Conservation (phyloP, 2,888 invertebrate genomes). For the Lepidocyrtinus sp. region DNA sequence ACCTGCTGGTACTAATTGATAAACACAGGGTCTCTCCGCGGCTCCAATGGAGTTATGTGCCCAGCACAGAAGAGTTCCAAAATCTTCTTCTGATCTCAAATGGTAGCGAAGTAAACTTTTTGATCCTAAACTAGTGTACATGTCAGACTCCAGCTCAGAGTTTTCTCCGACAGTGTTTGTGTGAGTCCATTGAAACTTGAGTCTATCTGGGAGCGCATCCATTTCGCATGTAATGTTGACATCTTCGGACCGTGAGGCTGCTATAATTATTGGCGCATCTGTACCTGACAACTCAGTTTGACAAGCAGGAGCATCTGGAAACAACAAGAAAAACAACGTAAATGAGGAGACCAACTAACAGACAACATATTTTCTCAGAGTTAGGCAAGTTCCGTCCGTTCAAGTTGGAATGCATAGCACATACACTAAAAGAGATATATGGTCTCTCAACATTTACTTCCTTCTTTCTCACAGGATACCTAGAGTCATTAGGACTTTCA, state of each 20-base stretch:
- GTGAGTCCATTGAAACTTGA: conserved; percentile 70
- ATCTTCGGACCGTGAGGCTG: conserved; percentile 68
- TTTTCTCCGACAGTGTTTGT: conserved; percentile 69
- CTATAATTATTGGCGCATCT: conserved; percentile 69
- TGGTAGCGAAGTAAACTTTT: conserved; percentile 70
- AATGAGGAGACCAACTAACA: conserved; percentile 54
- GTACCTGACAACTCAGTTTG: conserved; percentile 69
- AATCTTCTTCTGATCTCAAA: conserved; percentile 70
- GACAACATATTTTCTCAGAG: conserved; percentile 32
- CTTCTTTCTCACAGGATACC: not conserved
- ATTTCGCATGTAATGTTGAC: conserved; percentile 70
- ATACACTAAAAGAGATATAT: conserved; percentile 3
- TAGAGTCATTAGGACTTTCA: conserved; percentile 5
- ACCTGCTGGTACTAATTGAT: conserved; percentile 70
- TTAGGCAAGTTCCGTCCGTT: too few relatives aligned
- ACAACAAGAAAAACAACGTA: conserved; percentile 58
- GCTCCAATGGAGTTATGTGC: conserved; percentile 70
- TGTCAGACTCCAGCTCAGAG: conserved; percentile 66
- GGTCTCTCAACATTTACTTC: conserved; percentile 8
- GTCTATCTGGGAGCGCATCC: conserved; percentile 69
- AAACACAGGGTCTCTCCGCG: conserved; percentile 70
- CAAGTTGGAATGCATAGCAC: not conserved
- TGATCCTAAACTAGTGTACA: conserved; percentile 68
- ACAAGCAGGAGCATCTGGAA: conserved; percentile 70
- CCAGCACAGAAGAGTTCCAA: conserved; percentile 70